A percentile compares a stretch with the other conserved stretches of the same genome.
These are phyloP conservation scores for Nomada fucata DNA, from an alignment of 2,888 invertebrate genomes.

Conservation along the genomic window DNA sequence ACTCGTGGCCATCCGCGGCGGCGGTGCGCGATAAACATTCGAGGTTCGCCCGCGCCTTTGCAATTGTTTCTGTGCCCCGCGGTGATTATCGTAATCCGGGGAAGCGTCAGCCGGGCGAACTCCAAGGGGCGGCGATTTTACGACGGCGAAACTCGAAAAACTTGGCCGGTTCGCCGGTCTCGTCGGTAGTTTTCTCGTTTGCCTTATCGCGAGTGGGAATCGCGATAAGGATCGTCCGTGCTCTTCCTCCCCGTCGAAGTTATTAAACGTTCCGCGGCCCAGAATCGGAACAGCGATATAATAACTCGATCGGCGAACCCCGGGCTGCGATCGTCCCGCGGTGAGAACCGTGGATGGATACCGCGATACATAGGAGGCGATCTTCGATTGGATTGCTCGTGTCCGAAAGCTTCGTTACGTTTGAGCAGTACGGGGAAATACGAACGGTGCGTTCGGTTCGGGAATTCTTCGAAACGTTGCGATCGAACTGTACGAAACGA, in stretches of 20 bases:
- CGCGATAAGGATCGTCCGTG: slow-evolving; percentile 5
- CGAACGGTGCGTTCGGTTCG: no score
- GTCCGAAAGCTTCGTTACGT: no score
- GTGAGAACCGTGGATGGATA: no score
- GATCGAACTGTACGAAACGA: no score
- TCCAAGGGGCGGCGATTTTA: background rate
- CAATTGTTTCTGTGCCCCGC: background rate
- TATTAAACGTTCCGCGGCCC: slow-evolving; percentile 9
- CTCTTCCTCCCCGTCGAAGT: background rate
- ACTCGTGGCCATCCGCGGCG: background rate
- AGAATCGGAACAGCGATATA: background rate
- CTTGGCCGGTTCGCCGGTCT: background rate
- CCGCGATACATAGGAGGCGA: no score
- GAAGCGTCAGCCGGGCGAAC: background rate
- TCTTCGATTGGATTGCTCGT: no score
- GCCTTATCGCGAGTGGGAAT: slow-evolving; percentile 16
- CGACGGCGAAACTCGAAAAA: background rate
- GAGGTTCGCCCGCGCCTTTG: background rate
- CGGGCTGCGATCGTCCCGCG: no score
- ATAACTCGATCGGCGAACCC: background rate
- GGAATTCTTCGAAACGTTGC: no score
- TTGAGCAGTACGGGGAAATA: no score
- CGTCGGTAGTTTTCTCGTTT: slow-evolving; percentile 25
- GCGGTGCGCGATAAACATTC: background rate
- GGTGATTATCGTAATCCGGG: background rate